phyloP scores from a whole-genome alignment of 2,113 vertebrate species.

The Engystomops pustulosus region DNA sequence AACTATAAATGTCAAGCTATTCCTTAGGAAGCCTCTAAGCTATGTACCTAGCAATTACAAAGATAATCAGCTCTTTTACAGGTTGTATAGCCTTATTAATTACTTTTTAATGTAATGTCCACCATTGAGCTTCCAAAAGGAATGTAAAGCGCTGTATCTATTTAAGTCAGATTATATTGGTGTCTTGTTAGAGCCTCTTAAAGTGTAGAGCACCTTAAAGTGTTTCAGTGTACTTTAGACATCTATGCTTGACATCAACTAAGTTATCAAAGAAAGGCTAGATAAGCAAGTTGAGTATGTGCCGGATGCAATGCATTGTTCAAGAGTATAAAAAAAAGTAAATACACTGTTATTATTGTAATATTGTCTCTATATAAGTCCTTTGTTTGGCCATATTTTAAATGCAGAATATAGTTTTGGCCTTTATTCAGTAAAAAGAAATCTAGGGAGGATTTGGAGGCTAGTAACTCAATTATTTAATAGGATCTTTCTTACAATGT shows the following conservation, averaged over 20 bases:
- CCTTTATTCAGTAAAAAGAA: too few species aligned
- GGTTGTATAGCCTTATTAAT: background rate
- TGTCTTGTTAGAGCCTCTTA: background rate
- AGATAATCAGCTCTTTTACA: conserved; percentile 10
- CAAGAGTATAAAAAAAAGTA: background rate
- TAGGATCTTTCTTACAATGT: too few species aligned
- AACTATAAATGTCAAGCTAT: conserved; percentile 54
- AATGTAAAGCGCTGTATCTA: background rate
- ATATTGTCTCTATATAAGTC: too few species aligned
- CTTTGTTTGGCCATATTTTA: too few species aligned
- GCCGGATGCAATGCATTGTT: background rate
- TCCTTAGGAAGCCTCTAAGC: conserved; percentile 3
- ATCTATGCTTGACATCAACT: background rate
- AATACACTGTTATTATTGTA: too few species aligned
- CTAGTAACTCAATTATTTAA: too few species aligned
- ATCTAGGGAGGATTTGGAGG: too few species aligned
- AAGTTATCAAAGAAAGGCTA: background rate
- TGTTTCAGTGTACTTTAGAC: background rate
- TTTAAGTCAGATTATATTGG: background rate
- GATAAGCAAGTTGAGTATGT: too few species aligned
- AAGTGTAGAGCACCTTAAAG: too few species aligned
- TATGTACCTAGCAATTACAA: conserved; percentile 6
- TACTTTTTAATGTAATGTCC: background rate
- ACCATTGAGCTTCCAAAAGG: background rate
- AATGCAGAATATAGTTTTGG: too few species aligned